A percentile compares a stretch with the other conserved stretches of the same genome.
phyloP scores from a whole-genome alignment of 2,797 vertebrate genomes.

The Urophycis tenuis region DNA sequence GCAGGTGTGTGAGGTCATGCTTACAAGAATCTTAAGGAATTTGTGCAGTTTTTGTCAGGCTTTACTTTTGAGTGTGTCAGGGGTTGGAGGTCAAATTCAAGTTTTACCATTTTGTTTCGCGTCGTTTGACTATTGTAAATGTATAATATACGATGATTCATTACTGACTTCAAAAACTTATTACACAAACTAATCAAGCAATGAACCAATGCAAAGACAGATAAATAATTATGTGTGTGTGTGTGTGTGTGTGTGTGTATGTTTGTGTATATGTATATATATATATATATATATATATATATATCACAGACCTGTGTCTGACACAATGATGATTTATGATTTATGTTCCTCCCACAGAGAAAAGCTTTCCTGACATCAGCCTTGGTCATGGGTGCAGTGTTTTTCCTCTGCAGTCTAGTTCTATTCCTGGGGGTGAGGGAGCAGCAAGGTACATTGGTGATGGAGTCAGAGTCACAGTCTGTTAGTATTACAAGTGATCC shows the following conservation, averaged over 20 bases:
- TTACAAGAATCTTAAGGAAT: not conserved
- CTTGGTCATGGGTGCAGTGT: conserved; percentile 52
- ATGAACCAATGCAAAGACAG: not conserved
- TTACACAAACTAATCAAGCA: not conserved
- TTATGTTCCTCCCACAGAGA: conserved; percentile 33
- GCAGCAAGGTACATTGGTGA: conserved; percentile 49
- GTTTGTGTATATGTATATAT: not conserved
- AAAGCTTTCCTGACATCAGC: conserved; percentile 62
- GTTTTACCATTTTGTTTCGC: not conserved
- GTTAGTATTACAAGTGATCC: not conserved
- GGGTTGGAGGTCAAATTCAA: not conserved
- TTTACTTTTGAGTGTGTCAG: not conserved
- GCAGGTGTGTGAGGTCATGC: conserved; percentile 3
- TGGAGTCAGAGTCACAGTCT: not conserved
- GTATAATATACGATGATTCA: not conserved
- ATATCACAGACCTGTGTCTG: too few species aligned
- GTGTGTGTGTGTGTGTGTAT: not conserved
- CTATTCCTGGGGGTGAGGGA: conserved; percentile 66
- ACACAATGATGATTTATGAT: not conserved
- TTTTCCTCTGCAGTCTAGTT: conserved; percentile 64
- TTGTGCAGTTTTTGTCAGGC: not conserved
- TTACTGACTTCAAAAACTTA: not conserved
- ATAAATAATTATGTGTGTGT: not conserved
- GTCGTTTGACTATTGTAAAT: not conserved
- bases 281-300: too few species aligned